Conservation (phyloP, 1,140 invertebrate species). For the Lutraria rhynchaena region DNA sequence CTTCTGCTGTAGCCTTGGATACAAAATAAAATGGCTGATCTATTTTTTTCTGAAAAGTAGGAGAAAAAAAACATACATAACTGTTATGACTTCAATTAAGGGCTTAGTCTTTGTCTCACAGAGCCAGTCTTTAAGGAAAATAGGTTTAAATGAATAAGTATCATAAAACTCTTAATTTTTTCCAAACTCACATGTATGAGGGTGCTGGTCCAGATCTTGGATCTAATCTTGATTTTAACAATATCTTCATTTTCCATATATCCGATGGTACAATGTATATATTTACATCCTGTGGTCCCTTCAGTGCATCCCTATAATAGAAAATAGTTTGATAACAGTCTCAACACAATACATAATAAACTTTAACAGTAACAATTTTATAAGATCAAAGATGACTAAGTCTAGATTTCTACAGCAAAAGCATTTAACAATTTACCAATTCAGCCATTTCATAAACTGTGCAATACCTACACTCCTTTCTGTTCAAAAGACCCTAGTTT, state of each 20-base stretch:
- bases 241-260: constrained; percentile 62
- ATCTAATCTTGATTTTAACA: constrained; percentile 64
- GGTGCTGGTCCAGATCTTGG: constrained; percentile 61
- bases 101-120: too few species aligned
- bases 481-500: too few species aligned
- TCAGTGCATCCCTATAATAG: constrained; percentile 64
- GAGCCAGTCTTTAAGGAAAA: too few species aligned
- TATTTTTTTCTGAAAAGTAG: constrained; percentile 64
- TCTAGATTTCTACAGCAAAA: too few species aligned
- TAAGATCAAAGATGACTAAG: too few species aligned
- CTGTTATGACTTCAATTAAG: too few species aligned
- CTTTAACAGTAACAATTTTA: too few species aligned
- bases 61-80: background rate
- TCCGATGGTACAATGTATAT: constrained; percentile 69
- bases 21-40: constrained; percentile 60
- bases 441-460: too few species aligned
- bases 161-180: too few species aligned
- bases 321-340: background rate
- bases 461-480: too few species aligned
- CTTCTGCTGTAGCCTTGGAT: constrained; percentile 61
- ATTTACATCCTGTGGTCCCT: constrained; percentile 58
- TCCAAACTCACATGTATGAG: constrained; percentile 65
- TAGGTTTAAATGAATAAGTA: too few species aligned
- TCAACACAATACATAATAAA: background rate
- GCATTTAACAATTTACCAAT: too few species aligned